phyloP scores from a whole-genome alignment of 92 coral and sea anemone species.

The Epizoanthus stellaris region DNA sequence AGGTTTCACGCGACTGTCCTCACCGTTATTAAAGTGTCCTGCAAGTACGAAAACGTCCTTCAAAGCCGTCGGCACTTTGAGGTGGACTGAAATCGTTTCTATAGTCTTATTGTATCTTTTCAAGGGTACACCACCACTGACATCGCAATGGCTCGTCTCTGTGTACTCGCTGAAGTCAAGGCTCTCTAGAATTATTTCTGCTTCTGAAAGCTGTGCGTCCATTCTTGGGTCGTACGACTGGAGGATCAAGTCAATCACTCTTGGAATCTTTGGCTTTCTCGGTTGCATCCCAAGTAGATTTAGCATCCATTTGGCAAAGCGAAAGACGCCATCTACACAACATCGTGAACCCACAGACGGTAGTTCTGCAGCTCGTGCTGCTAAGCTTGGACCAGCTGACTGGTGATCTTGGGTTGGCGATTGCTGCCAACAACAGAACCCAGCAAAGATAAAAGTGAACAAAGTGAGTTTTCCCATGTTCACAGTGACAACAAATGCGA shows the following conservation, averaged over 20 bases:
- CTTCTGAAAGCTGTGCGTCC: neutral
- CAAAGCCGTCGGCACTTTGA: constrained; percentile 17
- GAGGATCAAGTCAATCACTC: neutral
- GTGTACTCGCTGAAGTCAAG: constrained; percentile 21
- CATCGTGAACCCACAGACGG: neutral
- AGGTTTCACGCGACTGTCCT: neutral
- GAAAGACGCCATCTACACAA: neutral
- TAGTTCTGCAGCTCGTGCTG: neutral
- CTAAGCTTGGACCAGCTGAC: neutral
- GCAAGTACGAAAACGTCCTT: constrained; percentile 2
- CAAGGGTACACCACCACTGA: constrained; percentile 4
- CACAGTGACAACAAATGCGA: neutral
- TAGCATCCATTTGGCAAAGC: neutral
- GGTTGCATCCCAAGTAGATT: neutral
- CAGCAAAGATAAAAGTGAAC: neutral
- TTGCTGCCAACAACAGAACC: neutral
- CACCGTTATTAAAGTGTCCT: constrained; percentile 2
- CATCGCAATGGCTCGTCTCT: constrained; percentile 14
- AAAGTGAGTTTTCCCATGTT: neutral
- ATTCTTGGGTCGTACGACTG: neutral
- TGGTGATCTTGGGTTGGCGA: neutral
- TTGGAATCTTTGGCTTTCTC: neutral
- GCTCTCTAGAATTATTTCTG: constrained; percentile 16
- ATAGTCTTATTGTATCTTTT: constrained; percentile 5
- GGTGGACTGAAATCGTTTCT: neutral